Evolutionary conservation across 2,888 invertebrate genomes (phyloP).

Genomic region (Urechis unicinctus): DNA sequence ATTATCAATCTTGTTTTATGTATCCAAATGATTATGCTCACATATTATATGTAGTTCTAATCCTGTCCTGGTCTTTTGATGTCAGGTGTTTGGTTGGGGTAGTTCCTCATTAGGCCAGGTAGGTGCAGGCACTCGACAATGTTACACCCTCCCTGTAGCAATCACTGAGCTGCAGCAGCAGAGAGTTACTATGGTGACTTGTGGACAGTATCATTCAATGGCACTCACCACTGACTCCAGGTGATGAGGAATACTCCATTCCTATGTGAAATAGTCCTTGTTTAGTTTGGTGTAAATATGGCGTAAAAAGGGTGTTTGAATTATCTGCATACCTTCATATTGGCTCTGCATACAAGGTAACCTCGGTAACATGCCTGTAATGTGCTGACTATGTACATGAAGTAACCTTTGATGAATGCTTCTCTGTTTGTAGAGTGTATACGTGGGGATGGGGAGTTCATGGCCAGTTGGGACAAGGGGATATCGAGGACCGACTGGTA

Average conservation of each 20-base stretch:
- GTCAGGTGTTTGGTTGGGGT: neutral
- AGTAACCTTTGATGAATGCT: no score
- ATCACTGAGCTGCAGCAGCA: neutral
- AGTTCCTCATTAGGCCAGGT: neutral
- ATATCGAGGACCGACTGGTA: constrained; percentile 61
- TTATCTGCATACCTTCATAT: no score
- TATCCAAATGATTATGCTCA: no score
- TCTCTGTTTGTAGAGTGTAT: constrained; percentile 64
- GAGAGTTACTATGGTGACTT: neutral
- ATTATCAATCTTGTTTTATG: no score
- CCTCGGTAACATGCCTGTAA: no score
- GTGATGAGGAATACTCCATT: no score
- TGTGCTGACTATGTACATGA: no score
- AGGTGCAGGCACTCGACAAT: neutral
- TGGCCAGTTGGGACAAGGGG: constrained; percentile 83
- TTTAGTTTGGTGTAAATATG: no score
- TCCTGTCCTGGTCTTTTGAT: neutral
- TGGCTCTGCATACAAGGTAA: neutral
- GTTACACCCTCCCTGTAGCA: neutral
- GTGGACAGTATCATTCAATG: neutral
- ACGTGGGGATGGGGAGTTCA: constrained; percentile 96
- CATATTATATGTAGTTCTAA: no score
- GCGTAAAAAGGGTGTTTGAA: neutral
- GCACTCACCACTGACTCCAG: neutral
- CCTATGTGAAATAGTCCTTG: no score